phyloP scores from a whole-genome alignment of 2,888 invertebrate species.

The Brachycybe producta region DNA sequence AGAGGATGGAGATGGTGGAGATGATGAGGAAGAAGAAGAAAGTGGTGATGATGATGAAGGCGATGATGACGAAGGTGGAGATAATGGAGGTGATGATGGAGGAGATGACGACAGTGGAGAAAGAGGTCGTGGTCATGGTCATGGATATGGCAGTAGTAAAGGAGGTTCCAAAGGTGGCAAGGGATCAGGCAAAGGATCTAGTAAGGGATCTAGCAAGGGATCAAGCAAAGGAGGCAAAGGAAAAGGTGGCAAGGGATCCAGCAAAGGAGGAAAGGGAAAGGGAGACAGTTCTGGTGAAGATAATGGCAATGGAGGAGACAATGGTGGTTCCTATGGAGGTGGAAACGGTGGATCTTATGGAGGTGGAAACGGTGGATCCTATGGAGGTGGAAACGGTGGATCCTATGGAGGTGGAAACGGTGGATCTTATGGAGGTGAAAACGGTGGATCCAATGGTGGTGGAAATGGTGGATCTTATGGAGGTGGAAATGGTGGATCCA shows the following conservation, averaged over 20 bases:
- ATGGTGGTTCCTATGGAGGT: not conserved
- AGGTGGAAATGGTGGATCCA: not conserved
- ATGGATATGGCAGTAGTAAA: not conserved
- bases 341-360: not conserved
- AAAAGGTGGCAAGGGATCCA: too few species aligned
- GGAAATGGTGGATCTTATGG: too few species aligned
- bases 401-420: not conserved
- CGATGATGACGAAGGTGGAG: not conserved
- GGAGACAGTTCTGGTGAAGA: too few species aligned
- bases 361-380: not conserved
- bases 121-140: too few species aligned
- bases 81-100: not conserved
- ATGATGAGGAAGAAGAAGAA: not conserved
- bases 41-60: not conserved
- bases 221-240: constrained; percentile 6
- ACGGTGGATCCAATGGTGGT: too few species aligned
- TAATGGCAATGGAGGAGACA: not conserved
- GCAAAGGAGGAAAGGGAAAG: constrained; percentile 3
- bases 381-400: not conserved
- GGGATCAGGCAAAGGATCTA: constrained; percentile 1
- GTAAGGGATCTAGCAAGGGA: not conserved
- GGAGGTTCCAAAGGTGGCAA: not conserved
- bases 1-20: not conserved
- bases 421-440: too few species aligned
- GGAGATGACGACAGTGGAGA: too few species aligned